Percentiles rank a stretch among this genome's conserved stretches.
These are phyloP conservation scores for Pomatorhinus ruficollis DNA, from an alignment of 2,113 vertebrate genomes.

Conservation along the genomic window DNA sequence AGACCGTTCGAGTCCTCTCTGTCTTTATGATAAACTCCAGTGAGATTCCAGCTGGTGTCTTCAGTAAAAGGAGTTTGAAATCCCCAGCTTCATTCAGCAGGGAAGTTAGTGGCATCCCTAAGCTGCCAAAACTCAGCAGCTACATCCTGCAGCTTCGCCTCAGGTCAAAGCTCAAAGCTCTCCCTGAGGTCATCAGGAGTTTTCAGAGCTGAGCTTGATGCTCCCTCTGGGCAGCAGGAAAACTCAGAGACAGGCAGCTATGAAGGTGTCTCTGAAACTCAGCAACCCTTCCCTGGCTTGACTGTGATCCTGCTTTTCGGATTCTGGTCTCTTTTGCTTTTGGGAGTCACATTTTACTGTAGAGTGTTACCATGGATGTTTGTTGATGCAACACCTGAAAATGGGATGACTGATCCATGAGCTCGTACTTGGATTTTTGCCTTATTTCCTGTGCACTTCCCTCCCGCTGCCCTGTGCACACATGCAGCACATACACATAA, in stretches of 20 bases:
- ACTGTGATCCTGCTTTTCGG: background rate
- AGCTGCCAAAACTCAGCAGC: background rate
- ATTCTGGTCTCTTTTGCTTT: background rate
- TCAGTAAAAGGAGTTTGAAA: background rate
- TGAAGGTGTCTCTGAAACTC: background rate
- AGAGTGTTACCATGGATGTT: background rate
- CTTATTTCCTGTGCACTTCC: background rate
- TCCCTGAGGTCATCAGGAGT: background rate
- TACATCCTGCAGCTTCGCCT: background rate
- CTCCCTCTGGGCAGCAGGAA: background rate
- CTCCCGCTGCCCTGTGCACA: background rate
- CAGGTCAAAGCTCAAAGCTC: background rate
- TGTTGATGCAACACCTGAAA: background rate
- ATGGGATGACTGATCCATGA: background rate
- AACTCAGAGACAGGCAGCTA: fast-evolving
- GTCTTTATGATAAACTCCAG: background rate
- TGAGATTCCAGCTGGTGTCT: background rate
- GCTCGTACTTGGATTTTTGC: background rate
- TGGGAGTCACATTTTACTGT: background rate
- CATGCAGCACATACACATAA: fast-evolving
- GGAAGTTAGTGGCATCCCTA: background rate
- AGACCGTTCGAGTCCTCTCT: background rate
- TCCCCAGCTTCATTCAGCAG: background rate
- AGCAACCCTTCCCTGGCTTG: background rate
- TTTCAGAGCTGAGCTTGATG: background rate